Evolutionary conservation across 2,888 invertebrate species (phyloP).

Genomic region (Lapara coniferarum): DNA sequence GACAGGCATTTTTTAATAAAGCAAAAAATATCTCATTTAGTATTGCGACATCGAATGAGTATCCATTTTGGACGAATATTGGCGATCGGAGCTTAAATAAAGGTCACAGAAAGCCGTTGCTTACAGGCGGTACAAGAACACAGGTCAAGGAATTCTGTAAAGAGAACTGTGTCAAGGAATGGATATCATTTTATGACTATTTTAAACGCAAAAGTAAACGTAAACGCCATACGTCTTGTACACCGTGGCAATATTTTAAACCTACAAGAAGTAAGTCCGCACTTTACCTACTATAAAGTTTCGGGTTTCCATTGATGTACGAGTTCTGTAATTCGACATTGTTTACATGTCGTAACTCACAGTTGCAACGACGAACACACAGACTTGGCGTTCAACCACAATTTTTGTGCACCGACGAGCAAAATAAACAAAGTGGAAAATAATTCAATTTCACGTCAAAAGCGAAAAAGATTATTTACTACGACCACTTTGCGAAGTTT

Average conservation of each 20-base stretch:
- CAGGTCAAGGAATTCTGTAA: conserved; percentile 17
- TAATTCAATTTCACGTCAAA: conserved; percentile 21
- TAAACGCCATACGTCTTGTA: neutral
- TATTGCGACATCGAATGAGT: conserved; percentile 22
- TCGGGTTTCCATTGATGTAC: conserved; percentile 20
- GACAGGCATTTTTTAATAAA: conserved; percentile 19
- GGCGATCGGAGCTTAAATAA: conserved; percentile 24
- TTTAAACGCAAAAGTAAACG: neutral
- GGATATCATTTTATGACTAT: neutral
- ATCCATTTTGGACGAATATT: conserved; percentile 23
- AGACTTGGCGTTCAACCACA: conserved; percentile 23
- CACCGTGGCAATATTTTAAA: conserved; percentile 5
- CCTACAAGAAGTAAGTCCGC: neutral
- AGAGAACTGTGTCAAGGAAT: conserved; percentile 15
- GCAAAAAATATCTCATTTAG: conserved; percentile 22
- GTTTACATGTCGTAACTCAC: conserved; percentile 21
- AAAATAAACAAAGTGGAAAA: conserved; percentile 22
- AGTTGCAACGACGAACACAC: conserved; percentile 5
- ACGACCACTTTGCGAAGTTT: conserved; percentile 16
- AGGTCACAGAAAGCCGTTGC: conserved; percentile 19
- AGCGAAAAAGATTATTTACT: conserved; percentile 5
- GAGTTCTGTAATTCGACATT: conserved; percentile 13
- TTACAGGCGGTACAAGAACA: conserved; percentile 19
- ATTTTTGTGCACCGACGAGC: conserved; percentile 9
- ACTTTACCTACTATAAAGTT: conserved; percentile 1